Evolutionary conservation across 2,797 vertebrate genomes (phyloP).

Genomic region (Semotilus atromaculatus): DNA sequence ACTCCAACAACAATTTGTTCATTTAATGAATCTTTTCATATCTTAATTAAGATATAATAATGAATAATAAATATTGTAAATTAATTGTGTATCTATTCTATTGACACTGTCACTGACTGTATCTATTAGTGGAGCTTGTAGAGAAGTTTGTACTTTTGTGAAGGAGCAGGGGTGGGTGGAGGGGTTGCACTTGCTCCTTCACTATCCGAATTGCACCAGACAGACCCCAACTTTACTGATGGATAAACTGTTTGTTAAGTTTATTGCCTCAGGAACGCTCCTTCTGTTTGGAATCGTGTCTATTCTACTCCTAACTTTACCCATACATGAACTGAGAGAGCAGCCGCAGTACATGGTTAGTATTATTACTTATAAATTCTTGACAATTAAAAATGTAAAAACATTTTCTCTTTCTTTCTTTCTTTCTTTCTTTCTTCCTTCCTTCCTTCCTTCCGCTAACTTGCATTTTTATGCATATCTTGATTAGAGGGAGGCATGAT

Average conservation of each 20-base stretch:
- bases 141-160: conserved; percentile 2
- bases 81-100: no score
- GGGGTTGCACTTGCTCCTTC: background rate
- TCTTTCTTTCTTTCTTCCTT: background rate
- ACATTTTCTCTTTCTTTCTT: conserved; percentile 39
- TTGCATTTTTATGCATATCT: background rate
- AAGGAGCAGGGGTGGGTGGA: background rate
- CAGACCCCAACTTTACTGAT: conserved; percentile 58
- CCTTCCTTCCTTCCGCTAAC: background rate
- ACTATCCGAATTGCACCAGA: background rate
- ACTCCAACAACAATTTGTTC: background rate
- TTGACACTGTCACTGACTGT: background rate
- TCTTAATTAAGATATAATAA: background rate
- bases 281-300: conserved; percentile 78
- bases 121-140: background rate
- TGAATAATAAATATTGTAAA: background rate
- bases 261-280: conserved; percentile 71
- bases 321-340: conserved; percentile 76
- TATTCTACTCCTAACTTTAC: conserved; percentile 85
- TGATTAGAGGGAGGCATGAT: background rate
- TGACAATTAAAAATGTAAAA: background rate
- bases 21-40: background rate
- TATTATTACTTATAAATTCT: background rate
- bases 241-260: conserved; percentile 66
- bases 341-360: conserved; percentile 85